Evolutionary conservation across 2,113 vertebrate species (phyloP), one percentile per base, ranked within the genome.

Genomic region (Meles meles): DNA sequence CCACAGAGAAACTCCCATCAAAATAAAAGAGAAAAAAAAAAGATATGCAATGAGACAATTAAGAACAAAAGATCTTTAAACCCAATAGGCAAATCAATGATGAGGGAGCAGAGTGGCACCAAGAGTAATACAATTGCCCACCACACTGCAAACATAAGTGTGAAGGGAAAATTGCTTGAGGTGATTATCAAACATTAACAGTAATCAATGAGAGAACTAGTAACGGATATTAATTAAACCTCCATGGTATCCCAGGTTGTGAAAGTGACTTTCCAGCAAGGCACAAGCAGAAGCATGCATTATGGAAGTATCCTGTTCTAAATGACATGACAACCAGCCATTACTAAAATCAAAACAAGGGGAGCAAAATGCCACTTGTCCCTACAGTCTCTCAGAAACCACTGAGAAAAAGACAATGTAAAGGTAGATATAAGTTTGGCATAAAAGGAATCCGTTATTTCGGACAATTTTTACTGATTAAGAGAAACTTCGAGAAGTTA

Each of bases 161-260:
- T 61, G 55, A 96, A 86, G 11, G n/a, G 83, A 91, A 97, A 93
- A 97, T 39, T 8, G 7, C 96, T 93, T 34, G 72, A 52, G 57
- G 95, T 96, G 74, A 94, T 93, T 90, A 97, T 92, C 52, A 86
- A 92, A 97, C 95, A 79, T 88, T 84, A 90, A 77, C 18, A 71
- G 25, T 94, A 63, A 98, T 98, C 96, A 95, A 96, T 96, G 69
- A 29, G 9, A 87, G 34, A 93, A 69, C 25, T 27, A 44, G 10
- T 17, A 71, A 91, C 90, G 86, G 89, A 14, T 89, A 96, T 96
- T 95, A 97, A 92, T 96, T 96, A 97, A 89, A 97, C 27, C n/a
- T 96, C 31, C 31, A 2, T 88, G 27, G 23, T 93, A 55, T 72
- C 77, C 85, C 77, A 76, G 39, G 88, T 29, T n/a, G 72, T 94